Evolutionary conservation across 2,113 vertebrate genomes (phyloP), one percentile per base, ranked within the genome.

Genomic region (Lates calcarifer): DNA sequence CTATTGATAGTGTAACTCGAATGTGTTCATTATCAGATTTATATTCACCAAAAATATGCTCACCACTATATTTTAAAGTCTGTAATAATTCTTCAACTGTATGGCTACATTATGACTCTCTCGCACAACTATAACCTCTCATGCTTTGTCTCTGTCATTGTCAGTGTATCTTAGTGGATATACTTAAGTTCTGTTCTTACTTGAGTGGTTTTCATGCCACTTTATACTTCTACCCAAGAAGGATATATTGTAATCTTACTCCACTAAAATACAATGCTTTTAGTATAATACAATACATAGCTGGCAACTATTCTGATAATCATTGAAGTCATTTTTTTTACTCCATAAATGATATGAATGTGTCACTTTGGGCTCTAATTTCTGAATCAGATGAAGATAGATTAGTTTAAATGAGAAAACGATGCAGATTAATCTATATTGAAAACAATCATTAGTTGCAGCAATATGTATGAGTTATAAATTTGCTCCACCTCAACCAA

Each of bases 61-160:
- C 45, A 17, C 60, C 22, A 37, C 1, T 64, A n/a, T 49, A 65
- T 35, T 41, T 76, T 70, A 60, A 71, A 41, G 28, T 35, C 65
- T 31, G 29, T 14, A 29, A 37, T 51, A 70, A n/a, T 37, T 62
- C 24, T n/a, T 47, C 14, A 47, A 2, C 43, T 35, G 14, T 22
- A 8, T 28, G 22, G 33, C 33, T 11, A 62, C 5, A 69, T 18
- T 12, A 22, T 41, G 15, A 60, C 22, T 47, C 37, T 55, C n/a
- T 24, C n/a, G 8, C 47, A 35, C 14, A n/a, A 22, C 10, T 41
- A 31, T 43, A 64, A 37, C 14, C 1, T 28, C 10, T 28, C 2
- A 58, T 37, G 13, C 17, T 58, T 51, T 66, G 53, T 79, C 18
- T 78, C 43, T 62, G 24, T 69, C 33, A 69, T 17, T 15, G 11